Conservation (phyloP, 2,797 vertebrate genomes). For the Lagorchestes hirsutus region DNA sequence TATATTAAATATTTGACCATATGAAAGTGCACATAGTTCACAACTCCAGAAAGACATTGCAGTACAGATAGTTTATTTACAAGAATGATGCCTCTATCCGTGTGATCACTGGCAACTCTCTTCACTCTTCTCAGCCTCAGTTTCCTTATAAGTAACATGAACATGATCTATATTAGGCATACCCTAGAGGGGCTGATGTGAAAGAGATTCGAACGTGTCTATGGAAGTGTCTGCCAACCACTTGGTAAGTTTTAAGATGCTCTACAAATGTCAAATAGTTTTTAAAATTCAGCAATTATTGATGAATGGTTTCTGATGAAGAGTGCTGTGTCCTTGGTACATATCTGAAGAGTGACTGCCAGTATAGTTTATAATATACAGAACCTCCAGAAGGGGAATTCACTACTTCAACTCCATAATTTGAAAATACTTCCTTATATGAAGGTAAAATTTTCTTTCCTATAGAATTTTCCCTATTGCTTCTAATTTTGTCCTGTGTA, state of each 20-base stretch:
- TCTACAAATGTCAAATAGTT: background rate
- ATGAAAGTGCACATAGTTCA: background rate
- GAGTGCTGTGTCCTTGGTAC: background rate
- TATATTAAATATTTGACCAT: background rate
- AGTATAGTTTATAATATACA: background rate
- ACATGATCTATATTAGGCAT: background rate
- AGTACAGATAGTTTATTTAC: background rate
- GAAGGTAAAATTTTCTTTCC: background rate
- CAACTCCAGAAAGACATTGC: background rate
- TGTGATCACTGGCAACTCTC: background rate
- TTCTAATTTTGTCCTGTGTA: background rate
- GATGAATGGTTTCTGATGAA: background rate
- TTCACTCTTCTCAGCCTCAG: background rate
- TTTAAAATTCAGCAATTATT: background rate
- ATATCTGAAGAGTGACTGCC: background rate
- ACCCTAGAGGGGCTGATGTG: background rate
- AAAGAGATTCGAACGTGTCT: background rate
- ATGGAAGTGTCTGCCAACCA: background rate
- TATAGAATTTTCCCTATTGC: background rate
- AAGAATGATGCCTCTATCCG: background rate
- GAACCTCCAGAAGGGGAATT: background rate
- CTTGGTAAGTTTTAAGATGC: background rate
- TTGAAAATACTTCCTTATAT: background rate
- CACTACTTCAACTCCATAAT: background rate
- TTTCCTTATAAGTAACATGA: background rate